Evolutionary conservation across 2,113 vertebrate genomes (phyloP).

Genomic region (Psittacula cyanocephala): DNA sequence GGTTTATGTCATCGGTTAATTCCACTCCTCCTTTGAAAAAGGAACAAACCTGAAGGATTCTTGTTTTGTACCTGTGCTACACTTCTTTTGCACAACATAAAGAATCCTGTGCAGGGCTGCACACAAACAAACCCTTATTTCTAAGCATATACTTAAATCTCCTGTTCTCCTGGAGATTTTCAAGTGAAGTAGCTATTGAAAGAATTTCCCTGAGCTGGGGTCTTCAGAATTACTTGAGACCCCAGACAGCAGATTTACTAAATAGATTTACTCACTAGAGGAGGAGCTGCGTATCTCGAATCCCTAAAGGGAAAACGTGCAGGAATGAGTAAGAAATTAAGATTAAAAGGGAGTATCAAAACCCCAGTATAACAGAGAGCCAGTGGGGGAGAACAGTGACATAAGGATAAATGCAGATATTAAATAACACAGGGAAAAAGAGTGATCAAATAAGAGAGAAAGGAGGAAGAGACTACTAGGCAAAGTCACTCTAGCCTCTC

Average conservation of each 20-base stretch:
- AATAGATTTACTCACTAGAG: not conserved
- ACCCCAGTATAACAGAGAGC: not conserved
- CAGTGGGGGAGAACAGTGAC: not conserved
- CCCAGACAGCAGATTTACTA: not conserved
- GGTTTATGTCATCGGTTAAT: not conserved
- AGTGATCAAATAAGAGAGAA: not conserved
- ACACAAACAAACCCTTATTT: not conserved
- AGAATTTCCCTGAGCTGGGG: not conserved
- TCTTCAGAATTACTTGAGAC: not conserved
- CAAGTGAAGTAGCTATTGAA: not conserved
- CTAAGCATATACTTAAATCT: not conserved
- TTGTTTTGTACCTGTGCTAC: not conserved
- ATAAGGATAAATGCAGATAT: not conserved
- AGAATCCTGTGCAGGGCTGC: not conserved
- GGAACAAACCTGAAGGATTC: not conserved
- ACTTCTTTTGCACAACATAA: not conserved
- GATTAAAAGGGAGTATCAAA: not conserved
- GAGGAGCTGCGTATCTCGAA: not conserved
- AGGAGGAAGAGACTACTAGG: not conserved
- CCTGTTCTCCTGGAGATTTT: not conserved
- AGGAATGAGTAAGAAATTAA: not conserved
- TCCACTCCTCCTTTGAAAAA: not conserved
- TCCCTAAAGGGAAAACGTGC: not conserved
- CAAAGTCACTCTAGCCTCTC: conserved; percentile 48
- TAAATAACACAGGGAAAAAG: not conserved